Conservation (phyloP, 2,113 vertebrate species). For the Picathartes gymnocephalus region DNA sequence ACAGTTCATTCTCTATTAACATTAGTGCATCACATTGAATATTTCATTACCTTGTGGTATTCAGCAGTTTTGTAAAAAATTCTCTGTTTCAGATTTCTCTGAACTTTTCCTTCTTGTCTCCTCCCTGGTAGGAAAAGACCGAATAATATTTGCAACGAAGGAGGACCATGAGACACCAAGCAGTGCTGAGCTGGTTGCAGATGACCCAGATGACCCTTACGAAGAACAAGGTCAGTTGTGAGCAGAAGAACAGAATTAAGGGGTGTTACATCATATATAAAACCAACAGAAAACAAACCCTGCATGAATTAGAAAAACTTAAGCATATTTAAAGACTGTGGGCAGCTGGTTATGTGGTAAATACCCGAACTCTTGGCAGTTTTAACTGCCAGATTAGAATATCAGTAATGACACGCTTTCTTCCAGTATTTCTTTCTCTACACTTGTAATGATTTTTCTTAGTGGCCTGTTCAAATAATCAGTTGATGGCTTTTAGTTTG, state of each 20-base stretch:
- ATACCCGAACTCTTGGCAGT: background rate
- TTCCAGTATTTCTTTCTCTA: background rate
- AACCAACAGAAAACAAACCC: background rate
- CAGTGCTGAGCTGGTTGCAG: slow-evolving; percentile 91
- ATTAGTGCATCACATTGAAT: background rate
- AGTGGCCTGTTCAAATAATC: background rate
- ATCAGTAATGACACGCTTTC: background rate
- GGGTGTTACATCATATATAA: background rate
- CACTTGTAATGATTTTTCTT: background rate
- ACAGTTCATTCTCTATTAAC: background rate
- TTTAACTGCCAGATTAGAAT: background rate
- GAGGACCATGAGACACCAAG: slow-evolving; percentile 94
- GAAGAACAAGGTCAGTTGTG: slow-evolving; percentile 83
- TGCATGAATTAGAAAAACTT: background rate
- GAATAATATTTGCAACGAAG: slow-evolving; percentile 82
- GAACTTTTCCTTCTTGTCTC: background rate
- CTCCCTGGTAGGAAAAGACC: slow-evolving; percentile 74
- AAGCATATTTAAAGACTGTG: background rate
- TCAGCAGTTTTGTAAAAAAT: background rate
- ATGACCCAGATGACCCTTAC: slow-evolving; percentile 94
- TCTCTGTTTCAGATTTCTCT: background rate
- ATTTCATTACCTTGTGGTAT: background rate
- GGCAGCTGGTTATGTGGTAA: background rate
- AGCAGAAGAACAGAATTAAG: background rate
- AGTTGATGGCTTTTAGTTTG: background rate